Conservation (phyloP, 2,113 vertebrate genomes). For the Cebus imitator region DNA sequence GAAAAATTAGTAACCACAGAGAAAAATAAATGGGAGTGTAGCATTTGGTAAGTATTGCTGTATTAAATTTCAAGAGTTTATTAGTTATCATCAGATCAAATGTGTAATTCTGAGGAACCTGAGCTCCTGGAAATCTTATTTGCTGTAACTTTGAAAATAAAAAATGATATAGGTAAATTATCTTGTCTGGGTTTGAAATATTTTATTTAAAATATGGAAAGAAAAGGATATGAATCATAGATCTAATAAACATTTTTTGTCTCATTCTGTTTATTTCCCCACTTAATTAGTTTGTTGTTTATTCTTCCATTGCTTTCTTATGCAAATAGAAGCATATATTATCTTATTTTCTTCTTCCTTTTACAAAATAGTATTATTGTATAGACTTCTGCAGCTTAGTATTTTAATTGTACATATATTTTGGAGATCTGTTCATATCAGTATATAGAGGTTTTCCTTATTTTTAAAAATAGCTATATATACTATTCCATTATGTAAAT, state of each 20-base stretch:
- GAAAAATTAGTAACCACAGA: background rate
- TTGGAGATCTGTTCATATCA: background rate
- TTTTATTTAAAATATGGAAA: slow-evolving; percentile 9
- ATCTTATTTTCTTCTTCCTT: background rate
- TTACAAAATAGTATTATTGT: background rate
- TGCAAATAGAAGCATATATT: background rate
- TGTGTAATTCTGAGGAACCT: slow-evolving; percentile 11
- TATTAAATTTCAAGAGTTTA: slow-evolving; percentile 1
- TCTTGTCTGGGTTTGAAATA: slow-evolving; percentile 26
- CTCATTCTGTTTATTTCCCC: background rate
- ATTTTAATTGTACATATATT: background rate
- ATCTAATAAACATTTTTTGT: background rate
- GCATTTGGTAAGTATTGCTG: background rate
- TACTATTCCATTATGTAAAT: background rate
- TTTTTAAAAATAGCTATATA: background rate
- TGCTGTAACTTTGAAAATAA: background rate
- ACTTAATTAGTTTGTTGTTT: slow-evolving; percentile 31
- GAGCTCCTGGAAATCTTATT: background rate
- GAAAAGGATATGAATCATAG: background rate
- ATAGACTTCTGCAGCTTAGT: background rate
- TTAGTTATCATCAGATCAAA: slow-evolving; percentile 7
- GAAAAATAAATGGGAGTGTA: background rate
- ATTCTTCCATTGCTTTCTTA: background rate
- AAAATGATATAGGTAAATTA: background rate
- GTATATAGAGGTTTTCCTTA: background rate